Conservation (phyloP, 2,797 vertebrate species). For the Falco columbarius region DNA sequence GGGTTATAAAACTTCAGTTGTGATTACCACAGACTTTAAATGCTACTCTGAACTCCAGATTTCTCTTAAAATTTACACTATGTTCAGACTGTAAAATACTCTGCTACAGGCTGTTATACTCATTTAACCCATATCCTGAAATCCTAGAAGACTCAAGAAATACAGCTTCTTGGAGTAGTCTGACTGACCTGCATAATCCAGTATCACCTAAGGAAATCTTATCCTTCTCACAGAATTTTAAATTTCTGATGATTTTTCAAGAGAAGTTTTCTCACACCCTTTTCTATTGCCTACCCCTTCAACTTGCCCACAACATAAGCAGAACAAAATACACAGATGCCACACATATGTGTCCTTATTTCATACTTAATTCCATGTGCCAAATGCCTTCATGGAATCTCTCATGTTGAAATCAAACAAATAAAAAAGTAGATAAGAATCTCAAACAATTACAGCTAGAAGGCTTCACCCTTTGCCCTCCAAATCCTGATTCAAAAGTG, state of each 20-base stretch:
- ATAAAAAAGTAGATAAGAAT: background rate
- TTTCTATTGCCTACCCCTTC: background rate
- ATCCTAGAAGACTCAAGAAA: background rate
- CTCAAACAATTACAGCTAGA: background rate
- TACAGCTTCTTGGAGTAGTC: background rate
- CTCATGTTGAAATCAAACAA: background rate
- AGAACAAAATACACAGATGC: background rate
- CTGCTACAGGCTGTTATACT: background rate
- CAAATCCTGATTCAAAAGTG: background rate
- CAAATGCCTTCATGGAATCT: background rate
- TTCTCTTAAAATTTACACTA: background rate
- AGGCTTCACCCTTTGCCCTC: background rate
- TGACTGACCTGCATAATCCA: background rate
- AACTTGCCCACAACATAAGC: background rate
- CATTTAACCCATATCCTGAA: background rate
- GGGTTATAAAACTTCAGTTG: background rate
- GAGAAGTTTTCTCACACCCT: background rate
- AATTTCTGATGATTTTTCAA: background rate
- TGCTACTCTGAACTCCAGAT: background rate
- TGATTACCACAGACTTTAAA: background rate
- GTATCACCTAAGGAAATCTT: background rate
- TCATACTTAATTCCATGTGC: background rate
- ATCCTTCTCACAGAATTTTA: background rate
- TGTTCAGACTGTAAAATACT: background rate
- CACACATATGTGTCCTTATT: background rate